Base-by-base conservation (phyloP, 2,113 vertebrate genomes). In the Lathamus discolor region DNA sequence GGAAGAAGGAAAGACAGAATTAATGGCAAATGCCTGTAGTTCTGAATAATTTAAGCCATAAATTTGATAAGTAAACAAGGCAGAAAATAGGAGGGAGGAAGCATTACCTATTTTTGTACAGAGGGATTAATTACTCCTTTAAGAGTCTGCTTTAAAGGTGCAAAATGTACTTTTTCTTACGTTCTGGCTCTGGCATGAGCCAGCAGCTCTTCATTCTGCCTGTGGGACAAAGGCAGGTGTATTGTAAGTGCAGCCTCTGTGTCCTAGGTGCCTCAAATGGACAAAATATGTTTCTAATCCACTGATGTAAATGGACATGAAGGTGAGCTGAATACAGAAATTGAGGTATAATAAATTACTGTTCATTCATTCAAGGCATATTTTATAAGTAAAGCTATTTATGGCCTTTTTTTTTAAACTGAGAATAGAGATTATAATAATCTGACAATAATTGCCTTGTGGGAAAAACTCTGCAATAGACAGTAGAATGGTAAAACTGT, bases 381-480 rank as follows among this genome's bases (percentile, higher is more conserved):
- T 67, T 92, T 72, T 92, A 9, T 70, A 88, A 85, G 54, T 31
- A 46, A n/a, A 86, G 33, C 14, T 94, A 80, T 91, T 92, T 94
- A 44, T 73, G 78, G 29, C 7, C 8, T 10, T 68, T 81, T 86
- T 18, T 83, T 70, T 61, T 49, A 76, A 28, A 69, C 68, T 80
- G 67, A 80, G 28, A 87, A 48, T 51, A 85, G 59, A 74, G 41
- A 85, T 49, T 44, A 61, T 66, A 67, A 88, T 66, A 88, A 70
- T 90, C 55, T 66, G 49, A 68, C 54, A 73, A 76, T 76, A 92
- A 91, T 90, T 90, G 69, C 25, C 46, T 80, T 76, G 28, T 51
- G 63, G 72, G 25, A 90, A 66, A 92, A 92, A 27, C 49, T 59
- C 41, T 63, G 68, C 39, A 87, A 37, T 73, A 88, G 63, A 69